Percentiles rank a stretch among this genome's conserved stretches.
Evolutionary conservation across 2,888 invertebrate species (phyloP).

Genomic region (Drosophila gaucha): DNA sequence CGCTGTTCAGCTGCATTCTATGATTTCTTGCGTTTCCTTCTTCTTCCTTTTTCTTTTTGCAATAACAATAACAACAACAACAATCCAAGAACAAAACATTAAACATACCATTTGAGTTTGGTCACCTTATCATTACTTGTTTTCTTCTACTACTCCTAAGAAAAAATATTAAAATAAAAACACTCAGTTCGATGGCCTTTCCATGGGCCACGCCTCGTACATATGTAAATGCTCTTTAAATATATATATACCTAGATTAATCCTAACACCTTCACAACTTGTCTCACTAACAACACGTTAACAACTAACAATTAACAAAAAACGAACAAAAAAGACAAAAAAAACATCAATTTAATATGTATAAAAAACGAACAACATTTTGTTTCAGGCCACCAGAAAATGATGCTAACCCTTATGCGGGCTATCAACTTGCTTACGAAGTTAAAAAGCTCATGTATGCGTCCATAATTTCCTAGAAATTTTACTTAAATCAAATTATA

Average conservation of each 20-base stretch:
- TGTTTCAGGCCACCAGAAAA: slow-evolving; percentile 94
- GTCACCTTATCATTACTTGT: slow-evolving; percentile 36
- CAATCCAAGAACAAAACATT: slow-evolving; percentile 22
- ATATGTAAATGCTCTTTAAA: slow-evolving; percentile 73
- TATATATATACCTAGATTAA: slow-evolving; percentile 19
- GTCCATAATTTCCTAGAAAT: slow-evolving; percentile 84
- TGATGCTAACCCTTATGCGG: slow-evolving; percentile 97
- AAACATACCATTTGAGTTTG: slow-evolving; percentile 35
- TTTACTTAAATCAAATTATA: slow-evolving; percentile 63
- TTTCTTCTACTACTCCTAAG: slow-evolving; percentile 27
- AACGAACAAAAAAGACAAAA: slow-evolving; percentile 21
- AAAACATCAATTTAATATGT: slow-evolving; percentile 61
- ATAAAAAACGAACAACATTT: slow-evolving; percentile 82
- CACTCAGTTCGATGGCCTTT: slow-evolving; percentile 36
- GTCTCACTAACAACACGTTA: slow-evolving; percentile 49
- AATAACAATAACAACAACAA: slow-evolving; percentile 4
- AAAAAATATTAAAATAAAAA: slow-evolving; percentile 24
- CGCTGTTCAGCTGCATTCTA: slow-evolving; percentile 61
- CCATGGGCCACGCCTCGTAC: slow-evolving; percentile 38
- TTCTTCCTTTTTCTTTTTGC: slow-evolving; percentile 32
- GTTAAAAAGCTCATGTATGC: slow-evolving; percentile 99
- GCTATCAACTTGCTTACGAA: slow-evolving; percentile 99
- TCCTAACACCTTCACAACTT: slow-evolving; percentile 57
- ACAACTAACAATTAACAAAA: slow-evolving; percentile 21
- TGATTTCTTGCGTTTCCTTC: slow-evolving; percentile 49